phyloP scores from a whole-genome alignment of 2,888 invertebrate species.

The Acutogordius australiensis region DNA sequence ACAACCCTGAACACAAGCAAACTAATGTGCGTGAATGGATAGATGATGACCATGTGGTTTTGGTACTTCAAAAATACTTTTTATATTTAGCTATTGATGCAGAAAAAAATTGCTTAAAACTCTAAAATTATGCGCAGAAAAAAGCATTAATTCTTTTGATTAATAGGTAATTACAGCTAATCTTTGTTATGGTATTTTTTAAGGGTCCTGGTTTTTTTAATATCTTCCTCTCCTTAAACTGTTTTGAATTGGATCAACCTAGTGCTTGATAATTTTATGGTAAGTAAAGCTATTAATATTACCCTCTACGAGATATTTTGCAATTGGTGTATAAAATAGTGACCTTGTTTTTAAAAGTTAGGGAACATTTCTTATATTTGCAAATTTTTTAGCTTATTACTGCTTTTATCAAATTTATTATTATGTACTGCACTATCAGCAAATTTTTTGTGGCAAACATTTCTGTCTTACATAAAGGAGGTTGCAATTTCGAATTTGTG shows the following conservation, averaged over 20 bases:
- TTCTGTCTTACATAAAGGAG: too few relatives aligned
- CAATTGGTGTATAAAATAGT: not conserved
- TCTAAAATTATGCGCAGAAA: not conserved
- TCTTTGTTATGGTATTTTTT: too few relatives aligned
- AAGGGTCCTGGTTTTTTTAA: too few relatives aligned
- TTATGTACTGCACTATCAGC: not conserved
- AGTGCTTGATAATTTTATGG: too few relatives aligned
- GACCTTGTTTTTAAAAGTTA: not conserved
- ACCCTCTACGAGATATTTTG: too few relatives aligned
- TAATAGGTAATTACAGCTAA: too few relatives aligned
- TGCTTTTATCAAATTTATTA: not conserved
- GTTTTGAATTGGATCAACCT: too few relatives aligned
- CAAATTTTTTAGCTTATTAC: not conserved
- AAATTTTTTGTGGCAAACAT: too few relatives aligned
- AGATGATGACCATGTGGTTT: conserved; percentile 11
- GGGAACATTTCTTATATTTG: not conserved
- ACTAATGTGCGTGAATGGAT: conserved; percentile 9
- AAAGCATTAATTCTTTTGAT: not conserved
- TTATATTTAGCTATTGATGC: too few relatives aligned
- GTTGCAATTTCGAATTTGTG: too few relatives aligned
- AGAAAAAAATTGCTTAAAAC: not conserved
- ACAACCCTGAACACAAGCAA: not conserved
- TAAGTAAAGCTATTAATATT: too few relatives aligned
- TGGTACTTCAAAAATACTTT: not conserved
- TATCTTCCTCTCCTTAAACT: too few relatives aligned